Base-by-base conservation (phyloP, 2,113 vertebrate species). In the Struthidea cinerea region DNA sequence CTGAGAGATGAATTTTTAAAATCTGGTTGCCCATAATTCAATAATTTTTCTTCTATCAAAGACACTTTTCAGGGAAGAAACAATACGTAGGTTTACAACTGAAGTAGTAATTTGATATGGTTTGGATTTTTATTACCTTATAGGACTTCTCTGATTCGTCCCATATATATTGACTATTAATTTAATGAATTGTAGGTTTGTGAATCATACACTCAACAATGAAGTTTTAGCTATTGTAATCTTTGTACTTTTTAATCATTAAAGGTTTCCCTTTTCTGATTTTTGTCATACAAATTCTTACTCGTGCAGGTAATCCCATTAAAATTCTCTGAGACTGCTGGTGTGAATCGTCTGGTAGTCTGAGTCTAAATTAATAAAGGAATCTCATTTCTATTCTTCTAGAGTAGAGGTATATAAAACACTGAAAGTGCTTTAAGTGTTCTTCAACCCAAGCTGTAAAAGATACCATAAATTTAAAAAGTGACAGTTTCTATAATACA, bases 321-420 rank as follows among this genome's bases (percentile, higher is more conserved):
- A 75, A 92, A 92, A 81, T 92, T 93, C 76, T 28, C 8, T 5
- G 30, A 78, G 63, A 68, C 47, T 67, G 21, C 55, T 84, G 26
- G 33, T 74, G 59, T 93, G 94, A 91, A 61, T 64, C 65, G 50
- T 57, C 42, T 70, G 26, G 37, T 89, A 87, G 64, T 50, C 71
- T 85, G 20, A 11, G 7, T 84, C 67, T 91, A 85, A 96, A 84
- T 95, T 96, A 90, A 90, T 83, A 85, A 85, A 61, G 17, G 56
- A 74, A 26, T 71, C 74, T 96, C 18, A 64, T 93, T 94, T 92
- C 89, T 94, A 14, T 89, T 96, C 82, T 91, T 94, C 50, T 75
- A 13, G 19, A 84, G 52, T 75, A 55, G 42, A 71, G 37, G 35
- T 90, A 64, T 84, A 93, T 96, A 78, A 95, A 92, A 76, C 56